These are phyloP conservation scores for Pseudoatta argentina DNA, from an alignment of 1,140 invertebrate genomes.

Conservation along the genomic window DNA sequence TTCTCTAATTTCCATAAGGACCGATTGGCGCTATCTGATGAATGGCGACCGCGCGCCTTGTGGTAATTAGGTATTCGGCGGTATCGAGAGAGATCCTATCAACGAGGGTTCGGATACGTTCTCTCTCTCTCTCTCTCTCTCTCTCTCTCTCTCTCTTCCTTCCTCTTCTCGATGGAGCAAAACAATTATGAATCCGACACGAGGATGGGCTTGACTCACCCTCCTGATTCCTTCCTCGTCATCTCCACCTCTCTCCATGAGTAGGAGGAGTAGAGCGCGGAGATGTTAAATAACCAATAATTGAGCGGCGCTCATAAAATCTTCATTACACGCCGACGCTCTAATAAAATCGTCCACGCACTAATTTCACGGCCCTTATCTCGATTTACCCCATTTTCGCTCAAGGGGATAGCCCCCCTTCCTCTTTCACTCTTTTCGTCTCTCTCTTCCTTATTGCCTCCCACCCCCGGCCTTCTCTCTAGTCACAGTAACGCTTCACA, in stretches of 20 bases:
- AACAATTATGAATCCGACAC: slow-evolving; percentile 65
- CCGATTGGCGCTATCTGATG: slow-evolving; percentile 62
- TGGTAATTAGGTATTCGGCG: slow-evolving; percentile 65
- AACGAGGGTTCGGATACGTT: not conserved
- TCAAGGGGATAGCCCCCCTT: slow-evolving; percentile 67
- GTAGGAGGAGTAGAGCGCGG: slow-evolving; percentile 26
- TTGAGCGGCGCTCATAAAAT: slow-evolving; percentile 81
- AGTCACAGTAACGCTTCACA: slow-evolving; percentile 57
- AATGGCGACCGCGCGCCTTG: slow-evolving; percentile 44
- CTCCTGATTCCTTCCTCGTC: slow-evolving; percentile 8
- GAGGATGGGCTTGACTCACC: slow-evolving; percentile 19
- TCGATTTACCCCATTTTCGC: slow-evolving; percentile 81
- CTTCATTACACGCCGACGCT: slow-evolving; percentile 78
- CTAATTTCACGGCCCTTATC: slow-evolving; percentile 81
- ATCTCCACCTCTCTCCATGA: no score
- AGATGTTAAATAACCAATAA: slow-evolving; percentile 80
- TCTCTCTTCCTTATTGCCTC: slow-evolving; percentile 4
- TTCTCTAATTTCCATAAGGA: slow-evolving; percentile 67
- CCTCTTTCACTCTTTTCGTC: not conserved
- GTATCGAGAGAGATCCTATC: slow-evolving; percentile 57
- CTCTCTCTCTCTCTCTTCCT: not conserved
- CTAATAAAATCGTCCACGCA: slow-evolving; percentile 83
- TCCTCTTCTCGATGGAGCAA: slow-evolving; percentile 18
- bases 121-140: not conserved
- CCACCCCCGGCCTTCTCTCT: slow-evolving; percentile 10